phyloP scores from a whole-genome alignment of 2,888 invertebrate species.

The Polietes domitor region DNA sequence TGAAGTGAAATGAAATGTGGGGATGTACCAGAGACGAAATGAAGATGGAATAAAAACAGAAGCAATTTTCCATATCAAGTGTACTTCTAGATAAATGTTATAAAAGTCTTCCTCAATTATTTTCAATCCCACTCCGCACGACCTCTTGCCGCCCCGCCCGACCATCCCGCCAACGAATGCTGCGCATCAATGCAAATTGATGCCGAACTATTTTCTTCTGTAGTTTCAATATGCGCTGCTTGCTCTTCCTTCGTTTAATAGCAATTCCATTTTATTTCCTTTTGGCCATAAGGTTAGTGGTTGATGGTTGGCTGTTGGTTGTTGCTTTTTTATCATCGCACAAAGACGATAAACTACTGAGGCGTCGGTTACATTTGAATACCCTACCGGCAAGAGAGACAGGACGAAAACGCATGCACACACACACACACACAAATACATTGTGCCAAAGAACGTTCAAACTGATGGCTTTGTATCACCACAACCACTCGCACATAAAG shows the following conservation, averaged over 20 bases:
- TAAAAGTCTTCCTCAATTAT: conserved; percentile 59
- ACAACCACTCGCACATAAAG: conserved; percentile 5
- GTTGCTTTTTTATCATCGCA: conserved; percentile 26
- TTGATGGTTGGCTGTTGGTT: conserved; percentile 48
- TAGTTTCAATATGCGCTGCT: conserved; percentile 34
- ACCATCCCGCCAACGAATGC: too few species aligned
- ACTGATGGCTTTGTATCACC: conserved; percentile 10
- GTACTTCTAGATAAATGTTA: conserved; percentile 47
- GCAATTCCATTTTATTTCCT: conserved; percentile 62
- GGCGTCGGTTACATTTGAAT: conserved; percentile 55
- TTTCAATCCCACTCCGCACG: conserved; percentile 9
- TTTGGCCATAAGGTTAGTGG: conserved; percentile 55
- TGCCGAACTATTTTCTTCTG: conserved; percentile 56
- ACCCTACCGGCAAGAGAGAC: conserved; percentile 15
- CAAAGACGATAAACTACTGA: conserved; percentile 49
- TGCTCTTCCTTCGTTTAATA: conserved; percentile 43
- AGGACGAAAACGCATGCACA: not conserved
- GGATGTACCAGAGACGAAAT: not conserved
- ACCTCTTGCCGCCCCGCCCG: not conserved
- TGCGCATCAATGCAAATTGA: conserved; percentile 58
- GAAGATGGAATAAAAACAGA: conserved; percentile 33
- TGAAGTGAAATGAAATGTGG: conserved; percentile 9
- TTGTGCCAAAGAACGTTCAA: conserved; percentile 6
- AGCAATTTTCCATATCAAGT: conserved; percentile 50
- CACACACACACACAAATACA: not conserved